Conservation (phyloP, 1,140 invertebrate species). For the Ganaspis sp. region DNA sequence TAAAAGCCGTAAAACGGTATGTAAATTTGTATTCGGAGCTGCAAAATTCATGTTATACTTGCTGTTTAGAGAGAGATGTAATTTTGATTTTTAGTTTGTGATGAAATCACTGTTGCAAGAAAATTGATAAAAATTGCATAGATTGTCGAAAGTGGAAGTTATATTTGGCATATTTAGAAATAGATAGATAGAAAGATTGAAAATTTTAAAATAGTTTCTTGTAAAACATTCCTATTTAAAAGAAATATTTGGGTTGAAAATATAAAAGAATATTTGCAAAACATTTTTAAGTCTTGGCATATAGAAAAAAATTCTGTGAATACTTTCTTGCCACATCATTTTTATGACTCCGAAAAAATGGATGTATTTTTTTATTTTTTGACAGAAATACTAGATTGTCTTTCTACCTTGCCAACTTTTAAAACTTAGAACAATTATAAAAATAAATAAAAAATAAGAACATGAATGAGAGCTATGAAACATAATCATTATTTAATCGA, state of each 20-base stretch:
- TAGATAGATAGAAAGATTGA: background rate
- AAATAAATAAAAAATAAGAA: background rate
- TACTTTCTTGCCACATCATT: background rate
- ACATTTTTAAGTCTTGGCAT: too few species aligned
- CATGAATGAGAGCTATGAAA: too few species aligned
- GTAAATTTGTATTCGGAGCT: background rate
- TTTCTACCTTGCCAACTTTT: background rate
- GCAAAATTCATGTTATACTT: background rate
- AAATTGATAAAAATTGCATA: background rate
- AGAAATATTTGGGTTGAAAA: background rate
- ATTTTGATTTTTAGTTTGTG: background rate
- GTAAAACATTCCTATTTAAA: background rate
- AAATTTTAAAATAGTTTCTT: background rate
- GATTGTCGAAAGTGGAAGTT: background rate
- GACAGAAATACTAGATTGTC: background rate
- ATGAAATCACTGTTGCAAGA: background rate
- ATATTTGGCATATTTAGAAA: conserved; percentile 1
- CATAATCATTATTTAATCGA: too few species aligned
- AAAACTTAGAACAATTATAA: background rate
- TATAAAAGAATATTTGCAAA: background rate
- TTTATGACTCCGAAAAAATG: background rate
- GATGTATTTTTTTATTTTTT: background rate
- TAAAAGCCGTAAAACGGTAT: background rate
- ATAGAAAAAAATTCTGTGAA: background rate
- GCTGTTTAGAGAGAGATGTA: background rate